Evolutionary conservation across 92 coral and sea anemone species (phyloP), one percentile per base, ranked within the genome.

Genomic region (Pocillopora meandrina): DNA sequence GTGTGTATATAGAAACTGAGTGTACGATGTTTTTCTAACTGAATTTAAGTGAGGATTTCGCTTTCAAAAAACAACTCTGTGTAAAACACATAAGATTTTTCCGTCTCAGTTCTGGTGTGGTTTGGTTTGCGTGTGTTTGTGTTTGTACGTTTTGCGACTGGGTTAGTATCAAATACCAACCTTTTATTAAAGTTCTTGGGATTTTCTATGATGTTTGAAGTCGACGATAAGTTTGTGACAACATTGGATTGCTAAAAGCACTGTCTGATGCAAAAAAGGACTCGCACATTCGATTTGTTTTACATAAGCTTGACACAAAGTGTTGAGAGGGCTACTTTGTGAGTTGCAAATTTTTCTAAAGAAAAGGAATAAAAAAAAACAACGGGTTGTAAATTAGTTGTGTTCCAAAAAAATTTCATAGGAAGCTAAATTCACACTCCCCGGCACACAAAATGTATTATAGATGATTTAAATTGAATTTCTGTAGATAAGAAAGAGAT

Each of bases 1-100:
- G 72, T 67, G 85, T 76, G 72, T 36, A 78, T 80, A 56, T 70
- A 72, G 60, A 83, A 10, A 83, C 55, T 73, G 80, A 83, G 73
- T 83, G 80, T 19, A 83, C 86, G 86, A 81, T 75, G 85, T 81
- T 81, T 81, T 81, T 61, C 42, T 58, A 81, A 81, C 85, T 65
- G 85, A 81, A 60, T 49, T 42, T 7, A 61, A 71, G 68, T 47
- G 23, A 79, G 63, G 74, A 79, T 17, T 79, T 56, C n/a, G 64
- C 56, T 81, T 71, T 70, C 57, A 71, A 57, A 71, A 31, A 19
- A 60, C 80, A 79, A 80, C 60, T 55, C 71, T 78, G 82, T 78
- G 82, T 78, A 31, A 65, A 78, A 78, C 74, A 78, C 82, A 78
- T 55, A 36, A 68, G 52, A 31, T 61, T 52, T 14, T 80, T 55